Evolutionary conservation across 1,140 invertebrate genomes (phyloP).

Genomic region (Sarcophaga bullata): DNA sequence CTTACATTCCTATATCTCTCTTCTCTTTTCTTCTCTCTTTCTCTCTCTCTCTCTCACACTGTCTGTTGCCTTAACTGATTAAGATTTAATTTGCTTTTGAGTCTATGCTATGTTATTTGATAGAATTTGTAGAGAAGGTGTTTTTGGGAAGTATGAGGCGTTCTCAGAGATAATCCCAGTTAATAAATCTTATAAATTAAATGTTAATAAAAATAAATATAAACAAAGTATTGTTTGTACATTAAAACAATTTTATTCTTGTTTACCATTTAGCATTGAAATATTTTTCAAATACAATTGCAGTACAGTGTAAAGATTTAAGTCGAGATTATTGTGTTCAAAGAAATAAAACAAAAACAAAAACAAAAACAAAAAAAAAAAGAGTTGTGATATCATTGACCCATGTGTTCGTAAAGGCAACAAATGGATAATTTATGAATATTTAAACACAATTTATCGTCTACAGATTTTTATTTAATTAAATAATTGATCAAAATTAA

Average conservation of each 20-base stretch:
- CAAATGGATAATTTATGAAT: conserved; percentile 32
- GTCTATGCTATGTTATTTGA: too few relatives aligned
- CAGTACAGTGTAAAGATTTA: background rate
- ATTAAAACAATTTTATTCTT: too few relatives aligned
- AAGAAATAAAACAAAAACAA: too few relatives aligned
- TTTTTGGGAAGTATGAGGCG: too few relatives aligned
- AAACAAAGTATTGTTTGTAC: background rate
- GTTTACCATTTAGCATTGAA: background rate
- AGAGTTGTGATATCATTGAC: conserved; percentile 31
- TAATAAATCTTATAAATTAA: background rate
- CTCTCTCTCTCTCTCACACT: too few relatives aligned
- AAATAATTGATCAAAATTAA: background rate
- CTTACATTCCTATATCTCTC: too few relatives aligned
- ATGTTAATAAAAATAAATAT: background rate
- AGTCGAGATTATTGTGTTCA: background rate
- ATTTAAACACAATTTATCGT: background rate
- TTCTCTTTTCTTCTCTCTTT: too few relatives aligned
- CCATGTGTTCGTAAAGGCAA: conserved; percentile 13
- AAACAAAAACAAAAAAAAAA: conserved; percentile 9
- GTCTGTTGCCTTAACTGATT: background rate
- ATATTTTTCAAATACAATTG: background rate
- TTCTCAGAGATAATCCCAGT: background rate
- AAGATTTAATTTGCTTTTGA: background rate
- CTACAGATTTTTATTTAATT: background rate
- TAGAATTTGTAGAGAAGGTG: too few relatives aligned